Evolutionary conservation across 2,797 vertebrate species (phyloP), one percentile per base, ranked within the genome.

Genomic region (Adrianichthys oophorus): DNA sequence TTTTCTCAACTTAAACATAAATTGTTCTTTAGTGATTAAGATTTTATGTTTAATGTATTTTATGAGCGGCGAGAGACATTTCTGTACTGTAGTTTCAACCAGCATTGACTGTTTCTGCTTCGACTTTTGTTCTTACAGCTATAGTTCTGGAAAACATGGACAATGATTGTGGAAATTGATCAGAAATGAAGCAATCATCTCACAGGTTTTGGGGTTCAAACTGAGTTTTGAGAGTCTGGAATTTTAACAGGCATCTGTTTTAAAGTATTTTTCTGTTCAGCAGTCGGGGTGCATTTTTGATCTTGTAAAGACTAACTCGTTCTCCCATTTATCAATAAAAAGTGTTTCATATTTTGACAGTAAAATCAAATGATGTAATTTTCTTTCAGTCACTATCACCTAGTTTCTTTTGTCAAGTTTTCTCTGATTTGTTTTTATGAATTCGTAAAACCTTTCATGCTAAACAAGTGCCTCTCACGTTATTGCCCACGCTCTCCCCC

Each of bases 401-500:
- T 26, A 6, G 32, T 2, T 4, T 37, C 2, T 37, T 37, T 37
- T 37, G 32, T 37, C 8, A 37, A 12, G 32, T 37, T 37, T 37
- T 37, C 10, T 37, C 29, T 7, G 5, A 19, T 23, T 48, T 12
- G 40, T 56, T 58, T 37, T 37, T 12, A 26, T 57, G 49, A 53
- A 48, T 70, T 55, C 45, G 29, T 48, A 16, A 63, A 64, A 72
- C 74, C 76, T 82, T 78, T 50, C 40, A 4, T 26, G 21, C 4
- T 42, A 76, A 17, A 29, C 45, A 85, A 85, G 84, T 87, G 85
- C 85, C 85, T 87, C 84, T 62, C 62, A 57, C 60, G 7, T 26
- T 29, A 48, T 54, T 23, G 15, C 42, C 48, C 48, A 29, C 15
- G 46, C 57, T 23, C 42, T 56, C 12, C 10, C 10, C 32, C 32